Conservation (phyloP, 2,113 vertebrate species). For the Saccopteryx leptura region DNA sequence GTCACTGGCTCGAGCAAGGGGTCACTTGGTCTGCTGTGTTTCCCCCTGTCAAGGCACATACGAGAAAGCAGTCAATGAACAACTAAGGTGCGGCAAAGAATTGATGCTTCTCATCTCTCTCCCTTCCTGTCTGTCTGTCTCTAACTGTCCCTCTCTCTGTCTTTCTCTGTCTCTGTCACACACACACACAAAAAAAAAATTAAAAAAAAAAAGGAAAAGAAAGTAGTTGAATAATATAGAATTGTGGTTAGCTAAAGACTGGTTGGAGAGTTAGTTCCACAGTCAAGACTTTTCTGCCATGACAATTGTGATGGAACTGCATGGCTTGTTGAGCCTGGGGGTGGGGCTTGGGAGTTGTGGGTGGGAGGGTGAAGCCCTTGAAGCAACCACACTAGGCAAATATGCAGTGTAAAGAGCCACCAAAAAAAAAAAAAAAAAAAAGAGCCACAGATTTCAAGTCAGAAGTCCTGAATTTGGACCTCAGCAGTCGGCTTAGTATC, state of each 20-base stretch:
- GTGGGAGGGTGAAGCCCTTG: background rate
- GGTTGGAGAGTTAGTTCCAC: background rate
- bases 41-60: no score
- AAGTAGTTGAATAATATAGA: background rate
- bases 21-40: no score
- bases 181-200: no score
- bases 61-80: no score
- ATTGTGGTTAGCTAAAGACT: background rate
- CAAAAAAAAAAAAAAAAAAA: background rate
- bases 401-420: background rate
- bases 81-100: no score
- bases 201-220: background rate
- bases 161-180: no score
- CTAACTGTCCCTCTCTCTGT: no score
- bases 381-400: background rate
- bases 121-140: no score
- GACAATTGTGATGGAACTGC: background rate
- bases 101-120: no score
- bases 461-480: constrained; percentile 31
- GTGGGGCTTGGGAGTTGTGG: background rate
- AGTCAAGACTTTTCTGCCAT: background rate
- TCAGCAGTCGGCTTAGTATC: constrained; percentile 7
- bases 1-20: no score
- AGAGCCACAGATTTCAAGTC: background rate
- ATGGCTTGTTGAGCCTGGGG: background rate